Evolutionary conservation across 2,888 invertebrate species (phyloP).

Genomic region (Timandra comae): DNA sequence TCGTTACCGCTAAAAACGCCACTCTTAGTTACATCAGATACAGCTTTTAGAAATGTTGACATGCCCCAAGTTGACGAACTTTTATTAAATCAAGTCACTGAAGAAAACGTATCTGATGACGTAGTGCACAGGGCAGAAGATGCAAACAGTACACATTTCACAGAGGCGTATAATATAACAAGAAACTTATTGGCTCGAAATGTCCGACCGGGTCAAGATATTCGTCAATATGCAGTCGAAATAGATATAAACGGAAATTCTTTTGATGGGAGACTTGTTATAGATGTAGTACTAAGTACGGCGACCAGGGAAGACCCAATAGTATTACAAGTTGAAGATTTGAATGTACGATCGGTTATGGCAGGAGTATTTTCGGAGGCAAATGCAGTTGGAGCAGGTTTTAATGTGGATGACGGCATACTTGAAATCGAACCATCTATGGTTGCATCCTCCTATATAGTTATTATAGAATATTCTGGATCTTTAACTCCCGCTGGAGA

Average conservation of each 20-base stretch:
- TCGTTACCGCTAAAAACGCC: conserved; percentile 34
- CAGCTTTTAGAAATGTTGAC: conserved; percentile 17
- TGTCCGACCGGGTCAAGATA: conserved; percentile 36
- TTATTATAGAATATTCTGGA: conserved; percentile 45
- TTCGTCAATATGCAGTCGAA: conserved; percentile 32
- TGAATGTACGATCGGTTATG: conserved; percentile 31
- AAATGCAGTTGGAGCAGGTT: conserved; percentile 25
- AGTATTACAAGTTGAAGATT: conserved; percentile 28
- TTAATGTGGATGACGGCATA: conserved; percentile 20
- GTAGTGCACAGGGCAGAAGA: neutral
- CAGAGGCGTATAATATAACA: too few species aligned
- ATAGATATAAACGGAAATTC: conserved; percentile 31
- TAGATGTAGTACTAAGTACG: conserved; percentile 28
- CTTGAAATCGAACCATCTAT: conserved; percentile 32
- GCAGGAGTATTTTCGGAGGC: conserved; percentile 34
- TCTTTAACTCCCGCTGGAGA: conserved; percentile 24
- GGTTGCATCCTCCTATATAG: conserved; percentile 25
- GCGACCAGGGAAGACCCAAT: conserved; percentile 34
- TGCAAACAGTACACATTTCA: too few species aligned
- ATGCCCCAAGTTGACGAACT: conserved; percentile 8
- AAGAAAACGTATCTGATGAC: conserved; percentile 11
- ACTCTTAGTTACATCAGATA: conserved; percentile 16
- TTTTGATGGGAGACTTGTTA: conserved; percentile 38
- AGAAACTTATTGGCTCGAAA: conserved; percentile 4
- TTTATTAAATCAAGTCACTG: conserved; percentile 5